Evolutionary conservation across 1,140 invertebrate species (phyloP).

Genomic region (Penaeus vannamei): DNA sequence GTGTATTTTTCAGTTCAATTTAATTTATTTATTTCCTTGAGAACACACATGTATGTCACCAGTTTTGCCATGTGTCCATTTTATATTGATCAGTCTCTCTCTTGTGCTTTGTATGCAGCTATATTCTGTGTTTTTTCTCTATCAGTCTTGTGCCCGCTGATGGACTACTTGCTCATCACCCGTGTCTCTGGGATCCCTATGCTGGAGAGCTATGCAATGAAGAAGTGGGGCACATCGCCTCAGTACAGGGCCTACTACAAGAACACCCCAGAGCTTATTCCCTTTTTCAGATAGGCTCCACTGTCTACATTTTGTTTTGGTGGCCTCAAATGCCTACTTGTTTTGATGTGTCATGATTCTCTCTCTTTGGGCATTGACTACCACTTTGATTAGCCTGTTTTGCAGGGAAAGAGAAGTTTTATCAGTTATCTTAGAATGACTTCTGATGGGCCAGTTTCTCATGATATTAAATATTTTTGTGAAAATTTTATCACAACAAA

Average conservation of each 20-base stretch:
- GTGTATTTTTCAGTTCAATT: neutral
- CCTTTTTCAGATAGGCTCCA: slow-evolving; percentile 50
- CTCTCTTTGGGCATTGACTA: too few relatives aligned
- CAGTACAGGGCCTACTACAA: slow-evolving; percentile 64
- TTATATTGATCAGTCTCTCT: neutral
- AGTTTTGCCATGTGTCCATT: neutral
- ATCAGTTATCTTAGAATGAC: too few relatives aligned
- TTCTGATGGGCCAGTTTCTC: too few relatives aligned
- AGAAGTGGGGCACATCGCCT: slow-evolving; percentile 67
- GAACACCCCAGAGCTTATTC: slow-evolving; percentile 67
- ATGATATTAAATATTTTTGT: too few relatives aligned
- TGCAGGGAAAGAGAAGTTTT: too few relatives aligned
- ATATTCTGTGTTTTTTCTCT: neutral
- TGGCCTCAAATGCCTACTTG: too few relatives aligned
- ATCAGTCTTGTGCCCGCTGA: slow-evolving; percentile 88
- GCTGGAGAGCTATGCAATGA: slow-evolving; percentile 77
- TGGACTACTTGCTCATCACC: slow-evolving; percentile 89
- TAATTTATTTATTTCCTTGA: neutral
- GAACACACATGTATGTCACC: neutral
- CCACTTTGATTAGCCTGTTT: too few relatives aligned
- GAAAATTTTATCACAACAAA: too few relatives aligned
- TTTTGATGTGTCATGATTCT: too few relatives aligned
- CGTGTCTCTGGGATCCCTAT: slow-evolving; percentile 90
- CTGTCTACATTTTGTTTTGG: too few relatives aligned
- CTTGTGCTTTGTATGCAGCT: neutral